These are phyloP conservation scores for Helobdella robusta DNA, from an alignment of 2,888 invertebrate species.

Conservation along the genomic window DNA sequence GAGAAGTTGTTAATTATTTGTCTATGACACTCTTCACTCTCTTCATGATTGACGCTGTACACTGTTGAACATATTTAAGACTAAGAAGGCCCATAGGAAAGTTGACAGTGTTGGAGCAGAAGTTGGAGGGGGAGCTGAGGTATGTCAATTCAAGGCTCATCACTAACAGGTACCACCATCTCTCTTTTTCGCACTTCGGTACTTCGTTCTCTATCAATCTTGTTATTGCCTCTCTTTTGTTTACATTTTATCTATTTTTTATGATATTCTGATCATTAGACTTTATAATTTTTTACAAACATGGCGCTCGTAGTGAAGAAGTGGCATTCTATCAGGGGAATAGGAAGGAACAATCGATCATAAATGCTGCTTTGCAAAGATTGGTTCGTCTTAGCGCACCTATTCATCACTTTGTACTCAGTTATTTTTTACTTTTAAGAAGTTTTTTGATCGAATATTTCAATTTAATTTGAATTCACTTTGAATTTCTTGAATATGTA, in stretches of 20 bases:
- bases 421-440: too few relatives aligned
- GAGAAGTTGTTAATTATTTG: too few relatives aligned
- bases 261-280: background rate
- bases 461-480: too few relatives aligned
- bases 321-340: constrained; percentile 62
- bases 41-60: background rate
- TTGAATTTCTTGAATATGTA: too few relatives aligned
- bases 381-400: too few relatives aligned
- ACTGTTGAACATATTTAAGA: too few relatives aligned
- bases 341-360: constrained; percentile 70
- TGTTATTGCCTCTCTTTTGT: background rate
- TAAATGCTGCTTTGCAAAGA: constrained; percentile 79
- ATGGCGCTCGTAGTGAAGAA: constrained; percentile 63
- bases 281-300: background rate
- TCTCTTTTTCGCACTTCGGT: too few relatives aligned
- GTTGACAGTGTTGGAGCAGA: constrained; percentile 86
- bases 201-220: too few relatives aligned
- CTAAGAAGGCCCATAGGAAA: constrained; percentile 75
- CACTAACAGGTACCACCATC: constrained; percentile 72
- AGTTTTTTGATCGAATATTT: too few relatives aligned
- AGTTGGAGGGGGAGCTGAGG: constrained; percentile 93
- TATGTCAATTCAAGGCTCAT: constrained; percentile 91
- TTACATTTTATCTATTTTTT: background rate
- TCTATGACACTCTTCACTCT: too few relatives aligned
- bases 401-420: too few relatives aligned